Evolutionary conservation across 92 coral and sea anemone species (phyloP).

Genomic region (Epizoanthus ramosus): DNA sequence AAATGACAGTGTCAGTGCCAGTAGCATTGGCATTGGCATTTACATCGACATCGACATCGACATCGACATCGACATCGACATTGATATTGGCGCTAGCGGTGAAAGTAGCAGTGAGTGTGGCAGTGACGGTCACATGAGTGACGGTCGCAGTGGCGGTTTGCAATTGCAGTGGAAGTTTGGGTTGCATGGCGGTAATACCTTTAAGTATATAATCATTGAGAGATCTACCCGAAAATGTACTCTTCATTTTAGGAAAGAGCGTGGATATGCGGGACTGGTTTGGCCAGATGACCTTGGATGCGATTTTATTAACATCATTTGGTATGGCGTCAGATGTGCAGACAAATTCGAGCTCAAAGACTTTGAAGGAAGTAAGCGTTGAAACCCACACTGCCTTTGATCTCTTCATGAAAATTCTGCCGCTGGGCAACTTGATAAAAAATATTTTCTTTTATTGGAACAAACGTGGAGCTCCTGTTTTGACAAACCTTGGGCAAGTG

Average conservation of each 20-base stretch:
- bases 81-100: no score
- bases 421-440: not conserved
- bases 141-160: no score
- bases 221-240: no score
- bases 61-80: no score
- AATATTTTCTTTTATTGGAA: not conserved
- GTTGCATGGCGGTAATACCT: no score
- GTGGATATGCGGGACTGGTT: not conserved
- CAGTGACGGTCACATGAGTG: no score
- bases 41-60: no score
- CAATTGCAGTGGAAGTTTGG: no score
- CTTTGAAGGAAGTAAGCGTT: not conserved
- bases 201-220: no score
- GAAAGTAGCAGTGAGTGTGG: no score
- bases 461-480: not conserved
- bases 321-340: slow-evolving; percentile 1
- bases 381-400: not conserved
- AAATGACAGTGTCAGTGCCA: no score
- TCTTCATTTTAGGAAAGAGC: not conserved
- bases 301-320: not conserved
- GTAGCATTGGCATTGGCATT: no score
- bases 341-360: not conserved
- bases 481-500: not conserved
- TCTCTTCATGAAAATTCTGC: not conserved
- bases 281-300: slow-evolving; percentile 2